A percentile compares a stretch with the other conserved stretches of the same genome.
These are phyloP conservation scores for Mesoligia furuncula DNA, from an alignment of 2,888 invertebrate genomes.

Conservation along the genomic window DNA sequence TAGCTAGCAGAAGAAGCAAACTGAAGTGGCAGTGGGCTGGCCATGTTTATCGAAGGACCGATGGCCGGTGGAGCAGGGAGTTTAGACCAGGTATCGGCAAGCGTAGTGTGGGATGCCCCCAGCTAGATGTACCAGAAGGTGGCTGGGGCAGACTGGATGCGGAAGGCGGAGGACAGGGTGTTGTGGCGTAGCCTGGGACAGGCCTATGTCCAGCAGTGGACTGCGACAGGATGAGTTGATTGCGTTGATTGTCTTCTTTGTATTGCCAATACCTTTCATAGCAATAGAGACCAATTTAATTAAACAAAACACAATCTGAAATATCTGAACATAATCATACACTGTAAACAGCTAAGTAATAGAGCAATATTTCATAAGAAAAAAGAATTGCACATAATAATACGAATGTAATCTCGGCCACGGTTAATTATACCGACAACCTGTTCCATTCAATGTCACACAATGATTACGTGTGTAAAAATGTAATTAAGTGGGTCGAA, in stretches of 20 bases:
- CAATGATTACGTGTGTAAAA: conserved; percentile 48
- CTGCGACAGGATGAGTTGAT: no score
- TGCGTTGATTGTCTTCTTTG: not conserved
- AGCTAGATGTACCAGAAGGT: not conserved
- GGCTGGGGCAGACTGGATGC: not conserved
- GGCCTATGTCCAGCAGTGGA: not conserved
- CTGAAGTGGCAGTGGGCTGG: not conserved
- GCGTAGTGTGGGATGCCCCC: not conserved
- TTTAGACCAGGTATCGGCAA: not conserved
- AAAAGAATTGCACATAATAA: conserved; percentile 58
- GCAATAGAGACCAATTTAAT: not conserved
- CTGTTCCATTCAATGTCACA: conserved; percentile 65
- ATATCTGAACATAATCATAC: not conserved
- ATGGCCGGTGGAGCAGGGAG: not conserved
- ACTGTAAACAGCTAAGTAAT: conserved; percentile 16
- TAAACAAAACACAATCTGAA: not conserved
- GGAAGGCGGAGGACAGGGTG: not conserved
- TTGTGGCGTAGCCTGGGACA: not conserved
- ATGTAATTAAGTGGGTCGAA: conserved; percentile 58
- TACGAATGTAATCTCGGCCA: conserved; percentile 63
- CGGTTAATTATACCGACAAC: conserved; percentile 51
- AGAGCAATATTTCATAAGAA: conserved; percentile 61
- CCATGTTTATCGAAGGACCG: not conserved
- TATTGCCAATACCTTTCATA: not conserved
- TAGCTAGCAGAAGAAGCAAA: not conserved